Base-by-base conservation (phyloP, 2,797 vertebrate genomes). In the Crypturellus tataupa region DNA sequence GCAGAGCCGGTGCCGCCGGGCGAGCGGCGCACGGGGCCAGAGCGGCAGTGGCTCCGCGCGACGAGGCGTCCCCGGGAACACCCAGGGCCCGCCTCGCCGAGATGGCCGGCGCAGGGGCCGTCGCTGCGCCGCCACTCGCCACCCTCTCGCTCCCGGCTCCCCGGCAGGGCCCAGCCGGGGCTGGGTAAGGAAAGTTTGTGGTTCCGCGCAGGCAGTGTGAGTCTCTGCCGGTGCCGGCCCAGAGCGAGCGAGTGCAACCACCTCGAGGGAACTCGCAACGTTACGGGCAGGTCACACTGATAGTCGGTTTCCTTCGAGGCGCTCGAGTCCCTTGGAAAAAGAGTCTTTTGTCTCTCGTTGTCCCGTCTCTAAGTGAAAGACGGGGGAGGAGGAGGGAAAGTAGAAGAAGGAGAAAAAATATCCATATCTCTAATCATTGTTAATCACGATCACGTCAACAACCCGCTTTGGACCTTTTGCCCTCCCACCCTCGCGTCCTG, bases 291-390 rank as follows among this genome's bases (percentile, higher is more conserved):
- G 42, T 80, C 63, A 55, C 51, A n/a, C n/a, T 70, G 87, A 42
- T 71, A 69, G 33, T 8, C 59, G 24, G 3, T 63, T 31, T 81
- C 33, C 46, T 35, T 42, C 33, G 35, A 42, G 67, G 73, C 35
- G 12, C 35, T 47, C 44, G 56, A 62, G 51, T 60, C 40, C 46
- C 51, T 87, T 27, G 35, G 49, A 70, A 62, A 75, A n/a, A 29
- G 31, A 51, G 68, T 58, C 39, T 78, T 95, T 95, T 95, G 90
- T 94, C 64, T 94, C 68, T 53, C 33, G 16, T 17, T 85, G 68
- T 56, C 92, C 78, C 75, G 88, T 94, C 91, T 85, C 78, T 47
- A n/a, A 31, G 29, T 47, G 37, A 59, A 80, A 71, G 71, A 42
- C 24, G 13, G 35, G 53, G 33, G 20, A 63, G 39, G 16, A 53